Base-by-base conservation (phyloP, 2,888 invertebrate species). In the Onchidella celtica region DNA sequence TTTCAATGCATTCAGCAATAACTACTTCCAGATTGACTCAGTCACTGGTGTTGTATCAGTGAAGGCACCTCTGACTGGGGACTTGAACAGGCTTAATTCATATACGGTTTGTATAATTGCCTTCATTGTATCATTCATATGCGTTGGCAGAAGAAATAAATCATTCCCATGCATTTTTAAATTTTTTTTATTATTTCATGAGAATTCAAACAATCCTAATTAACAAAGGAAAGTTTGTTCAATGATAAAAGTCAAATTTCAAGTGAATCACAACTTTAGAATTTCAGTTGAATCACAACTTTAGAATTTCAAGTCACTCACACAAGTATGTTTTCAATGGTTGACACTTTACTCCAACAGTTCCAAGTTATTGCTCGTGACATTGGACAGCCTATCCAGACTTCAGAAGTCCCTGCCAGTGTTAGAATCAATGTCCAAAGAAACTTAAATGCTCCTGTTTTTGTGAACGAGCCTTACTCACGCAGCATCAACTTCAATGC, bases 311-410 rank as follows among this genome's bases (percentile, higher is more conserved):
- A n/a, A n/a, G n/a, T n/a, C n/a, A 27, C 6, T 47, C 47, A 47
- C 47, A 11, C 9, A 47, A 47, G 17, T 47, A 47, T 47, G 47
- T 11, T 47, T 47, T 47, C 47, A 47, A 47, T 6, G 9, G 17
- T 47, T 47, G 47, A 47, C 47, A 47, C n/a, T n/a, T n/a, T n/a
- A n/a, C 66, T 66, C 9, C 3, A 11, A 1, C 82, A 89, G 84
- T 88, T 98, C n/a, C 95, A 95, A 88, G 95, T 97, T 0, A 95
- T 95, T 87, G 98, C 97, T 0, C 94, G 95, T 0, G 98, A 98
- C 94, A 95, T 95, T 86, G 98, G 98, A 0, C 96, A 97, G 9
- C 98, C 98, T 0, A 95, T 97, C 0, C 96, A 96, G 91, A 95
- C 95, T 61, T 97, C 97, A 91, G 96, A 96, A 90, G 95, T 96